Evolutionary conservation across 2,113 vertebrate genomes (phyloP).

Genomic region (Paracanthobrama guichenoti): DNA sequence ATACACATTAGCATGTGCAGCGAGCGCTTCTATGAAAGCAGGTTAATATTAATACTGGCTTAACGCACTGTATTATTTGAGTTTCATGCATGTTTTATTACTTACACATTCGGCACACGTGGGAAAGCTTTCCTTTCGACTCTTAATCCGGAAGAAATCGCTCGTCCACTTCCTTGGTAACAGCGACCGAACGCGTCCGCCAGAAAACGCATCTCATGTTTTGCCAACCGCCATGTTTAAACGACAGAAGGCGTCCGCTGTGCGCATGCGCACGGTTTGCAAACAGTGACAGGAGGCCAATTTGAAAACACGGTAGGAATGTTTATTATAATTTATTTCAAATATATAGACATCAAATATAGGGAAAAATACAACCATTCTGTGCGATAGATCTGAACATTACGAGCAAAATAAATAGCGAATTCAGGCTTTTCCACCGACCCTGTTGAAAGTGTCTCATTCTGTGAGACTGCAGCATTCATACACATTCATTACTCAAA

Average conservation of each 20-base stretch:
- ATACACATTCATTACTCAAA: neutral
- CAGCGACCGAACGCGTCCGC: neutral
- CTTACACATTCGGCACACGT: slow-evolving; percentile 41
- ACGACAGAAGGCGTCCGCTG: no score
- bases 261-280: neutral
- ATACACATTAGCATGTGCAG: neutral
- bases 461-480: neutral
- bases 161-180: slow-evolving; percentile 2
- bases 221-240: no score
- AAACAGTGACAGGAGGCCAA: neutral
- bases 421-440: neutral
- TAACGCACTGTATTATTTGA: neutral
- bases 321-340: slow-evolving; percentile 19
- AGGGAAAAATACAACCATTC: slow-evolving; percentile 1
- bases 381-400: neutral
- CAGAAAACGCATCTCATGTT: no score
- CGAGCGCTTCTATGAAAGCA: neutral
- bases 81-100: neutral
- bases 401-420: slow-evolving; percentile 1
- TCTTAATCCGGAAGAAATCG: slow-evolving; percentile 45
- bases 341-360: slow-evolving; percentile 22
- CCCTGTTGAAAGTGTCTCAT: slow-evolving; percentile 16
- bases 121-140: neutral
- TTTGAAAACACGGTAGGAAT: slow-evolving; percentile 18
- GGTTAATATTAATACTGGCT: neutral